Evolutionary conservation across 2,113 vertebrate genomes (phyloP).

Genomic region (Chionomys nivalis): DNA sequence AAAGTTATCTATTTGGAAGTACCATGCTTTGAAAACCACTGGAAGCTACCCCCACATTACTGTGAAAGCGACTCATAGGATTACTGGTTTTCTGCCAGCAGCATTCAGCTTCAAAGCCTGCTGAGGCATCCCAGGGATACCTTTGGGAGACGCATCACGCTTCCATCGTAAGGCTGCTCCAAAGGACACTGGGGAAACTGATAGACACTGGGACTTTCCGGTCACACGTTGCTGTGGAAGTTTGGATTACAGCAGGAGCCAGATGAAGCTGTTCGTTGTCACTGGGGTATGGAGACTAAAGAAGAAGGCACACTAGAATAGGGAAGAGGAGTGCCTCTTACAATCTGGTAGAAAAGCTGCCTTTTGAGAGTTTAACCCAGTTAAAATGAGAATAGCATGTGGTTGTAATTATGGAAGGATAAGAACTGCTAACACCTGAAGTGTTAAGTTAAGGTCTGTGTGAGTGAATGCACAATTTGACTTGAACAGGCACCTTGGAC

Average conservation of each 20-base stretch:
- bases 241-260: background rate
- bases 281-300: background rate
- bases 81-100: background rate
- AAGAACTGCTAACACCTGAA: background rate
- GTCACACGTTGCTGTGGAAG: rapidly evolving
- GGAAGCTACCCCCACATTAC: background rate
- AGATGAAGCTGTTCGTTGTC: background rate
- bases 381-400: background rate
- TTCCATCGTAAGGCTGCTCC: rapidly evolving
- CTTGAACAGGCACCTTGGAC: background rate
- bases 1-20: background rate
- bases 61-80: background rate
- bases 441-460: background rate
- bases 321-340: background rate
- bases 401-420: background rate
- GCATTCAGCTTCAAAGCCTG: background rate
- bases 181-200: no score
- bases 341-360: background rate
- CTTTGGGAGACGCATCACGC: background rate
- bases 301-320: background rate
- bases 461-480: background rate
- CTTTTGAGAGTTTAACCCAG: background rate
- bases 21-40: background rate
- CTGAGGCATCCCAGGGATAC: background rate
- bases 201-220: rapidly evolving